These are phyloP conservation scores for Phorcus lineatus DNA, from an alignment of 2,888 invertebrate species.

Conservation along the genomic window DNA sequence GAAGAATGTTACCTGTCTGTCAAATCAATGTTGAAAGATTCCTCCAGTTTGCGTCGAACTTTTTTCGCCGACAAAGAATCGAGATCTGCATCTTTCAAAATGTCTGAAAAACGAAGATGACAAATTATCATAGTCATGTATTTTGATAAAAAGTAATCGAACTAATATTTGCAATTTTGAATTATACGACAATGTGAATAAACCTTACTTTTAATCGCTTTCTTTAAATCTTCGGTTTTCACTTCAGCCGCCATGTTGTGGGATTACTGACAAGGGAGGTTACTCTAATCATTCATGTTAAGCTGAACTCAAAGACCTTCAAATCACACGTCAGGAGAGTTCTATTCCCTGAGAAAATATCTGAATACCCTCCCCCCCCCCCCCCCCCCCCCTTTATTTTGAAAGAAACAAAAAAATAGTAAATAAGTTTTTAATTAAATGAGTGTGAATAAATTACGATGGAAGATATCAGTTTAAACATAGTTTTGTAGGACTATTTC, in stretches of 20 bases:
- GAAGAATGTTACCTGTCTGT: conserved; percentile 78
- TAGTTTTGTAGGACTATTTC: too few relatives aligned
- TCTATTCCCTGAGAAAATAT: too few relatives aligned
- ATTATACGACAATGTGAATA: not conserved
- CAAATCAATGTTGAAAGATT: conserved; percentile 86
- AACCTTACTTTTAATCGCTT: not conserved
- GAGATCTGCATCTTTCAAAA: conserved; percentile 90
- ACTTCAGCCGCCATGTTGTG: not conserved
- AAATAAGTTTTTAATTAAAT: too few relatives aligned
- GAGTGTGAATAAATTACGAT: too few relatives aligned
- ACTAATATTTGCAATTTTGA: not conserved
- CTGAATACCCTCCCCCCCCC: too few relatives aligned
- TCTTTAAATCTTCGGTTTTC: not conserved
- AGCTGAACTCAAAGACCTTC: too few relatives aligned
- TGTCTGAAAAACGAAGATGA: conserved; percentile 79
- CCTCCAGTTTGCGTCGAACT: conserved; percentile 89
- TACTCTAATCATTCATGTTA: not conserved
- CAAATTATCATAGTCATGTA: not conserved
- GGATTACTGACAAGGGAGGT: not conserved
- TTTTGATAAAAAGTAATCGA: not conserved
- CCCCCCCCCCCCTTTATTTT: too few relatives aligned
- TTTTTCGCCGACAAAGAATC: conserved; percentile 90
- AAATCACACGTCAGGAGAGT: too few relatives aligned
- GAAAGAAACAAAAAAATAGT: too few relatives aligned
- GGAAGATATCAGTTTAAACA: too few relatives aligned